Base-by-base conservation (phyloP, 1,140 invertebrate species). In the Camponotus pennsylvanicus region DNA sequence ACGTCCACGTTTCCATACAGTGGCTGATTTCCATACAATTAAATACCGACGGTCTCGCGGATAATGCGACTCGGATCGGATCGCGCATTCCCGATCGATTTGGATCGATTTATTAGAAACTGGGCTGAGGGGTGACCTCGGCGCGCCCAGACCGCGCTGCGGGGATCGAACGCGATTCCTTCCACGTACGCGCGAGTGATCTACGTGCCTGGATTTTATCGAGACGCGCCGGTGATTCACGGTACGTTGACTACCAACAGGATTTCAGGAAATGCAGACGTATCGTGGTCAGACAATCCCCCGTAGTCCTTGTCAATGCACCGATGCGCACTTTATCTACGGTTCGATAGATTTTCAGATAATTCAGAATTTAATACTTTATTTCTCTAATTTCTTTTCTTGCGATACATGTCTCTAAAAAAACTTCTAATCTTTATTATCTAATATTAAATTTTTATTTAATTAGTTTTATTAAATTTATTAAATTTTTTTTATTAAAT, bases 1-100 rank as follows among this genome's bases (percentile, higher is more conserved):
- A 52, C 37, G 9, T 59, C 70, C n/a, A 42, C 15, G 42, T 84
- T 55, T 84, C 32, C 59, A 64, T 52, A 15, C 69, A 7, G 69
- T 63, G 21, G 45, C n/a, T 77, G 63, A 77, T 85, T 67, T 76
- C 71, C 82, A 77, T 76, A 77, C 59, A 77, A 77, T 77, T 77
- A 77, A 77, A 76, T 52, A 57, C n/a, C 37, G 70, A 34, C 21
- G 70, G 18, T 55, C 34, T 63, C 55, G 71, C 21, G 40, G 18
- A 32, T 32, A 37, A 77, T 63, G 75, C 69, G 67, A 73, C 5
- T 32, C 80, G 2, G 59, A 64, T 66, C 73, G 32, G 34, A 34
- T 15, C 45, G 63, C 49, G 55, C 63, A 66, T 67, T 85, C 64
- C 37, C 77, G 61, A 67, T 86, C 84, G 64, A 71, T 86, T 34